Conservation (phyloP, 2,888 invertebrate genomes). For the Tiphia femorata region DNA sequence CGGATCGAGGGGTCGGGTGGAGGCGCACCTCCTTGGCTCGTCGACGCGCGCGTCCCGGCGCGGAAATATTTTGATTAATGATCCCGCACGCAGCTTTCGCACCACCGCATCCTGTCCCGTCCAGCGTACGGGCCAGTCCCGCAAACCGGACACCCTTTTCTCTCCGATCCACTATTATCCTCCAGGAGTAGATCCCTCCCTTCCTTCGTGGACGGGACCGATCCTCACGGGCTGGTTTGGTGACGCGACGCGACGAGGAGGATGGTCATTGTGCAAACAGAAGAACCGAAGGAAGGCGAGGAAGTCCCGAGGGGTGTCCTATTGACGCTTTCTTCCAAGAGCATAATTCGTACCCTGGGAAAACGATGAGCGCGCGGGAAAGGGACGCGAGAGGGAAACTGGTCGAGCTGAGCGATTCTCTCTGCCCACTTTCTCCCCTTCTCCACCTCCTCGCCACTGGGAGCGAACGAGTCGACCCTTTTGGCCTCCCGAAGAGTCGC, state of each 20-base stretch:
- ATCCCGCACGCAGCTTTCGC: no score
- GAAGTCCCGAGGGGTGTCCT: not conserved
- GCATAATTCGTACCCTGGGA: slow-evolving; percentile 4
- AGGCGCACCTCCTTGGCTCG: slow-evolving; percentile 7
- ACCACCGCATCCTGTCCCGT: no score
- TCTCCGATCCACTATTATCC: no score
- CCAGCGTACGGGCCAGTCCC: slow-evolving; percentile 26
- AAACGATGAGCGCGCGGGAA: not conserved
- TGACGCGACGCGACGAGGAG: not conserved
- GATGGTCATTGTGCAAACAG: slow-evolving; percentile 8
- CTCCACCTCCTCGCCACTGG: slow-evolving; percentile 2
- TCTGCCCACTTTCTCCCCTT: not conserved
- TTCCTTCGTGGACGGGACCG: no score
- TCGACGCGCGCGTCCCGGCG: slow-evolving; percentile 18
- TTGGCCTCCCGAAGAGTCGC: no score
- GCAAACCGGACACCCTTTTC: slow-evolving; percentile 34
- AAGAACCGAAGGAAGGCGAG: not conserved
- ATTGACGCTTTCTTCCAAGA: no score
- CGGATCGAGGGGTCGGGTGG: slow-evolving; percentile 13
- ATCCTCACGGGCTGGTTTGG: no score
- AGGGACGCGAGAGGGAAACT: not conserved
- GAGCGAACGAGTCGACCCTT: no score
- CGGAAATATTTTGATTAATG: slow-evolving; percentile 40
- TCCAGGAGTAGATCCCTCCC: no score
- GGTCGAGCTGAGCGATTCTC: slow-evolving; percentile 1